A percentile compares a stretch with the other conserved stretches of the same genome.
Conservation (phyloP, 2,888 invertebrate genomes). For the Mallateleia sp. region DNA sequence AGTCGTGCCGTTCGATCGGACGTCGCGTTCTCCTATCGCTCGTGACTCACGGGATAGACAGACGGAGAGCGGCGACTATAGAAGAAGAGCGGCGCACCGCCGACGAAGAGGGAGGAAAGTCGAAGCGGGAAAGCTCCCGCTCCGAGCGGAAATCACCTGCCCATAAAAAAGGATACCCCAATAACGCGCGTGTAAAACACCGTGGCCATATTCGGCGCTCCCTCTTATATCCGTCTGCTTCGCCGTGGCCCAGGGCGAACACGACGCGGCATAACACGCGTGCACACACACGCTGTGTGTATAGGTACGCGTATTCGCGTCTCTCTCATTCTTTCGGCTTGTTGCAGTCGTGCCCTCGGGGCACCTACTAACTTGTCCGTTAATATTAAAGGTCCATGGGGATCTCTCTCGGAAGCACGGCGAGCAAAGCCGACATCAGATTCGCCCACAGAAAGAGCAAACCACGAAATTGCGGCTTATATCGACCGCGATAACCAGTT, state of each 20-base stretch:
- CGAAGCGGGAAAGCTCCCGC: conserved; percentile 45
- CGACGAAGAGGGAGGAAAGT: conserved; percentile 25
- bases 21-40: conserved; percentile 67
- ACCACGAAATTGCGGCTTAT: conserved; percentile 76
- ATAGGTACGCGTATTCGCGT: conserved; percentile 34
- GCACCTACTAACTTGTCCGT: conserved; percentile 88
- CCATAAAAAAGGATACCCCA: conserved; percentile 80
- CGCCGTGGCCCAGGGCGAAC: conserved; percentile 68
- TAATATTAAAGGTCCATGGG: conserved; percentile 88
- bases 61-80: too few species aligned
- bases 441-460: conserved; percentile 76
- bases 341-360: conserved; percentile 72
- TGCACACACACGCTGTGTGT: conserved; percentile 36
- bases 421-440: conserved; percentile 55
- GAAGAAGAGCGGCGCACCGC: too few species aligned
- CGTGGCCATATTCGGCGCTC: conserved; percentile 72
- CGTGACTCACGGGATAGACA: conserved; percentile 80
- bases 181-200: conserved; percentile 77
- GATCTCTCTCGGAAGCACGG: conserved; percentile 76
- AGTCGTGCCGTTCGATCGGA: conserved; percentile 76
- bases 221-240: conserved; percentile 52
- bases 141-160: conserved; percentile 84
- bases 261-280: conserved; percentile 62
- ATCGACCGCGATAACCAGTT: conserved; percentile 77
- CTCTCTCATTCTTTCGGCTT: conserved; percentile 51